phyloP scores from a whole-genome alignment of 2,888 invertebrate genomes.

The Seira sanloemensis region DNA sequence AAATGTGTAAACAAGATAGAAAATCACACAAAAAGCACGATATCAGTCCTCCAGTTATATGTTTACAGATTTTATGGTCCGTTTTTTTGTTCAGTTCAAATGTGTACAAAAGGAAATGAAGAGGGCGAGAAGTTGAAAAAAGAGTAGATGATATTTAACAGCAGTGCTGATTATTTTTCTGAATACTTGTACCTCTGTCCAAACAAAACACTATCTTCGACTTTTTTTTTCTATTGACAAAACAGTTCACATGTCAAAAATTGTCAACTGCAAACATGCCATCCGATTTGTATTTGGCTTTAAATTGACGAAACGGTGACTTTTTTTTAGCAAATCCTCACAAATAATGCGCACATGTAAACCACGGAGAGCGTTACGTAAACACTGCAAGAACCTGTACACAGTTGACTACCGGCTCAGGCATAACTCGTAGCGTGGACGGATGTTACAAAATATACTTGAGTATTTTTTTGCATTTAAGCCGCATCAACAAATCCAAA shows the following conservation, averaged over 20 bases:
- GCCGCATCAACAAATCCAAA: neutral
- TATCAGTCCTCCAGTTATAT: neutral
- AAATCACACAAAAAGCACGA: constrained; percentile 25
- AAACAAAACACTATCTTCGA: too few relatives aligned
- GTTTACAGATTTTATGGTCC: neutral
- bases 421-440: neutral
- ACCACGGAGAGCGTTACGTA: too few relatives aligned
- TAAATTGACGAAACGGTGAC: neutral
- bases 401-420: neutral
- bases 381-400: neutral
- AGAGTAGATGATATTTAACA: neutral
- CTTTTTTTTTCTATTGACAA: neutral
- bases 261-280: neutral
- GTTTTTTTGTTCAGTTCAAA: neutral
- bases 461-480: neutral
- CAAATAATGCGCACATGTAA: neutral
- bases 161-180: too few relatives aligned
- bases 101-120: neutral
- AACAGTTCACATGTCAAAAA: neutral
- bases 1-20: neutral
- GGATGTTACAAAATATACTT: neutral
- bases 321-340: neutral
- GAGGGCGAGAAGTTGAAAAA: neutral
- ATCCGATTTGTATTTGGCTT: neutral
- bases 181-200: too few relatives aligned